phyloP scores from a whole-genome alignment of 2,888 invertebrate genomes.

The Neria commutata region DNA sequence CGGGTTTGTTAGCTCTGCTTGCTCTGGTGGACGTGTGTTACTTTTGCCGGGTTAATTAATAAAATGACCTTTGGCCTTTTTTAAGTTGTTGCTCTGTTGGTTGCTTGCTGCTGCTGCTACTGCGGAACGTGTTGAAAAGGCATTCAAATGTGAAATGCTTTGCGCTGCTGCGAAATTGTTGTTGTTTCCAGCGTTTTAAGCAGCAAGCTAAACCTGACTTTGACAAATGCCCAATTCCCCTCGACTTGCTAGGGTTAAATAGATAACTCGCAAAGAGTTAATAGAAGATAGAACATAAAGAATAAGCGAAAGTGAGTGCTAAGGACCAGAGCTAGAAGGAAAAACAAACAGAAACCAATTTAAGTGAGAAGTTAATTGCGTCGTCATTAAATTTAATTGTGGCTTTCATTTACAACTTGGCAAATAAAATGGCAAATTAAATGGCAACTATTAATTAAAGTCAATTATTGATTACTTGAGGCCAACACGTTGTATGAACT shows the following conservation, averaged over 20 bases:
- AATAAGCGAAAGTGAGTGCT: too few species aligned
- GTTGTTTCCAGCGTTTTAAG: too few species aligned
- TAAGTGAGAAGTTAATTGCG: slow-evolving; percentile 52
- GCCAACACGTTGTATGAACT: too few species aligned
- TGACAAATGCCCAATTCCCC: too few species aligned
- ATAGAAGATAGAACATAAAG: slow-evolving; percentile 14
- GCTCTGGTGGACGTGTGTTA: slow-evolving; percentile 28
- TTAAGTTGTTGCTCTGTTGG: slow-evolving; percentile 8
- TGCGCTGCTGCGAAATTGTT: neutral
- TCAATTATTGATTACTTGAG: too few species aligned
- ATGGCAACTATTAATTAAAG: too few species aligned
- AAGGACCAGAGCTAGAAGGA: too few species aligned
- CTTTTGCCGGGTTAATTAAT: slow-evolving; percentile 58
- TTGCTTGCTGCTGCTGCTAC: neutral
- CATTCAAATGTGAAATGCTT: neutral
- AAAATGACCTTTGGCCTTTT: slow-evolving; percentile 47
- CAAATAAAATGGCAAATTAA: too few species aligned
- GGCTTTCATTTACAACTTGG: too few species aligned
- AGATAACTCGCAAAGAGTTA: slow-evolving; percentile 14
- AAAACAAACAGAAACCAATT: slow-evolving; percentile 31
- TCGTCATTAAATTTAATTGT: slow-evolving; percentile 52
- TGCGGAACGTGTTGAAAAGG: too few species aligned
- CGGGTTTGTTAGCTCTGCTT: neutral
- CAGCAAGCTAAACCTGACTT: too few species aligned
- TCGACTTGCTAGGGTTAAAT: too few species aligned